phyloP scores from a whole-genome alignment of 2,113 vertebrate genomes.

The Siniperca chuatsi region DNA sequence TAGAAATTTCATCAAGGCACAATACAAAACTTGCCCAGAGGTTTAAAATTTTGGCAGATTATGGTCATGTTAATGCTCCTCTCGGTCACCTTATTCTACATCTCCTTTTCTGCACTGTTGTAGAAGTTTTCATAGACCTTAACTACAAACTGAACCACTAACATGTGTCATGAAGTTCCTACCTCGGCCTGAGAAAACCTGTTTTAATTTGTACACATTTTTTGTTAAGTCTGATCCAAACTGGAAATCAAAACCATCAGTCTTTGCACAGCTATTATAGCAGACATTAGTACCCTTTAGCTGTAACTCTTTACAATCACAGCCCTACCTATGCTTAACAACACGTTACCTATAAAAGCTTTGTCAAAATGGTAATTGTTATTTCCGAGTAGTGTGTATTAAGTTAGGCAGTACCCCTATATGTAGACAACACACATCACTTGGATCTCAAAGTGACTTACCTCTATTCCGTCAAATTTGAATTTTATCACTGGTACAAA shows the following conservation, averaged over 20 bases:
- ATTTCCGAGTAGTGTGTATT: not conserved
- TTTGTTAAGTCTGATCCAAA: not conserved
- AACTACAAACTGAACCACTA: not conserved
- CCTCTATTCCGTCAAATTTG: slow-evolving; percentile 96
- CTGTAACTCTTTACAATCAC: not conserved
- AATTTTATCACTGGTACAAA: slow-evolving; percentile 99
- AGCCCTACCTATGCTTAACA: too few species aligned
- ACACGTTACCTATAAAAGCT: not conserved
- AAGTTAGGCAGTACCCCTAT: not conserved
- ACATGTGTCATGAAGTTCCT: not conserved
- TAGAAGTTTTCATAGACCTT: not conserved
- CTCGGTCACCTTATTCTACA: not conserved
- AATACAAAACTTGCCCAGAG: not conserved
- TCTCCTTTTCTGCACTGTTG: too few species aligned
- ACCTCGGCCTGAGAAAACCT: not conserved
- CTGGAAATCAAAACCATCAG: not conserved
- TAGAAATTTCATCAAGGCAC: not conserved
- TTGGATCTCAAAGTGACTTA: not conserved
- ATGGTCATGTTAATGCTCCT: not conserved
- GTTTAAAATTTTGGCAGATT: not conserved
- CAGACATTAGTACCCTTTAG: too few species aligned
- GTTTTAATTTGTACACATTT: not conserved
- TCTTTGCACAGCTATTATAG: too few species aligned
- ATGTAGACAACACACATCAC: not conserved
- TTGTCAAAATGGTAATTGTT: not conserved